These are phyloP conservation scores for Oryctes rhinoceros DNA, from an alignment of 1,140 invertebrate species.

Conservation along the genomic window DNA sequence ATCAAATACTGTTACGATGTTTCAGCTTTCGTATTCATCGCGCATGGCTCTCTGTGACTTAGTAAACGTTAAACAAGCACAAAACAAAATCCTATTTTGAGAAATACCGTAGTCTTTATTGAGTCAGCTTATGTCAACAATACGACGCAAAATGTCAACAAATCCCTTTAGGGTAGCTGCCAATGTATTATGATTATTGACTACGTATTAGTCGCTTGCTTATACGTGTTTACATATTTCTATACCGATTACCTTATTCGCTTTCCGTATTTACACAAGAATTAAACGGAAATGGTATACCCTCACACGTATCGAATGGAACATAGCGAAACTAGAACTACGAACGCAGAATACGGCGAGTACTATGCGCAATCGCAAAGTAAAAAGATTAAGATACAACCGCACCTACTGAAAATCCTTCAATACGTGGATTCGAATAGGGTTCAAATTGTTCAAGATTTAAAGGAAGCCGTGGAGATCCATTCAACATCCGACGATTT, in stretches of 20 bases:
- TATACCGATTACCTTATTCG: slow-evolving; percentile 56
- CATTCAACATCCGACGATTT: slow-evolving; percentile 52
- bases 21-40: too few species aligned
- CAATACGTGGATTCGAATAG: slow-evolving; percentile 55
- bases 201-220: slow-evolving; percentile 51
- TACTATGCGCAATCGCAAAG: slow-evolving; percentile 52
- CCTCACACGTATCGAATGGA: slow-evolving; percentile 57
- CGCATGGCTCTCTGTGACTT: too few species aligned
- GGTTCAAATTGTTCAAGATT: slow-evolving; percentile 51
- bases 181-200: slow-evolving; percentile 47
- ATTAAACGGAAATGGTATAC: slow-evolving; percentile 52
- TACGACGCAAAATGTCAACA: not conserved
- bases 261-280: slow-evolving; percentile 55
- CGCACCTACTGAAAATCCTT: slow-evolving; percentile 52
- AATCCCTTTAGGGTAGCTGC: not conserved
- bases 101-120: too few species aligned
- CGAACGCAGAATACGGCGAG: slow-evolving; percentile 56
- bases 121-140: not conserved
- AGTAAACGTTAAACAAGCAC: too few species aligned
- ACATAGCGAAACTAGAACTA: slow-evolving; percentile 58
- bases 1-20: too few species aligned
- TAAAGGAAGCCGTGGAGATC: slow-evolving; percentile 53
- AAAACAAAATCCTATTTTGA: too few species aligned
- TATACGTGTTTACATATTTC: slow-evolving; percentile 56
- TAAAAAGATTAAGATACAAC: slow-evolving; percentile 56